Base-by-base conservation (phyloP, 2,113 vertebrate genomes). In the Mugil cephalus region DNA sequence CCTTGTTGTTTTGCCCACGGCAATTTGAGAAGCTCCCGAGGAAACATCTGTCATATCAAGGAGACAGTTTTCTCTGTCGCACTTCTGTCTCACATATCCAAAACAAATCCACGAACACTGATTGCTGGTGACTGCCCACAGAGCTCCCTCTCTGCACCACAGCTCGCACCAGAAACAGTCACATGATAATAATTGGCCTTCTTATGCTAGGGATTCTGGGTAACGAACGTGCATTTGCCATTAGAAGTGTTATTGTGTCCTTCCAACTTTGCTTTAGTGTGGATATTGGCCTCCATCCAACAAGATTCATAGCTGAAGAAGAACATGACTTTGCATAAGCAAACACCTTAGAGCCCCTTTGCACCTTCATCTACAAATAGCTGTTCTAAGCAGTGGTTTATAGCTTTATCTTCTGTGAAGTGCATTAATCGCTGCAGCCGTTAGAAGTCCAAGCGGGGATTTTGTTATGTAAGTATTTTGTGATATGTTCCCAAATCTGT, bases 41-140 rank as follows among this genome's bases (percentile, higher is more conserved):
- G 87, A 90, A 90, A 91, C 89, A 88, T 87, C 86, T 85, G 88
- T 77, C 74, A 62, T 70, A 79, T 86, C 84, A 88, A 85, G 84
- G 62, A 82, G 69, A 73, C 35, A 70, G 46, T 63, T 76, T 85
- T 80, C 79, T 69, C 68, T 9, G 4, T 72, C 77, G 82, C 54
- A 63, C 53, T 84, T 85, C 68, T 63, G 24, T 30, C 24, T 38
- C 66, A 58, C 61, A 74, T 53, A 52, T 72, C 56, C 60, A 63
- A 77, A 88, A 74, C 51, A 82, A 65, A 62, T 73, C 24, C 18
- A 52, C 53, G 39, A 82, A 81, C 60, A 59, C 6, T 3, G 39
- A 55, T 59, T 17, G 68, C 43, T 43, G 69, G 48, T 64, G 63
- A 70, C 14, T 60, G 69, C 40, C 53, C 63, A 17, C 45, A 18